Evolutionary conservation across 2,888 invertebrate genomes (phyloP), one percentile per base, ranked within the genome.

Genomic region (Nomada goodeniana): DNA sequence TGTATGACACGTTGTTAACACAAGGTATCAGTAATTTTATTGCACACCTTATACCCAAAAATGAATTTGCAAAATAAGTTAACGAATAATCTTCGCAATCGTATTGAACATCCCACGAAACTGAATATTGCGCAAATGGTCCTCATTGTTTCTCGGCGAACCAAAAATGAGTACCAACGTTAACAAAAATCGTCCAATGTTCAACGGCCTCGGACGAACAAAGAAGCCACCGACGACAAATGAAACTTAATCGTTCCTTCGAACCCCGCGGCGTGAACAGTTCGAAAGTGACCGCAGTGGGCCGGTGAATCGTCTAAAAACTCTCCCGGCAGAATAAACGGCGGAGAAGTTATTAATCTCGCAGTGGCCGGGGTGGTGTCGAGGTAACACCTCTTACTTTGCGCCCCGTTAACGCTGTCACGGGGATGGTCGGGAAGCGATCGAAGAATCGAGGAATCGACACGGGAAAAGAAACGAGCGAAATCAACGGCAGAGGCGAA

Each of bases 291-390:
- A 61, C 59, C 63, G 53, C 29, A 13, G 20, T 23, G 44, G n/a
- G 60, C 61, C 60, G 47, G 20, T 23, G 42, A 29, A 42, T 80
- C 59, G 69, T 80, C 72, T 81, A 53, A 50, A 71, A 86, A 77
- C 76, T 86, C 81, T 60, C 53, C 78, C 50, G 69, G 63, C 63
- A 65, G 76, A 74, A 73, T 79, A 80, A 84, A 84, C 78, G 76
- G 78, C 55, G 59, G 64, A 75, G 61, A 84, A 86, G 84, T 87
- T 87, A 88, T 87, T 87, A 88, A 87, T 86, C 84, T 75, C 80
- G 29, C 29, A 29, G 29, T 5, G 59, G 57, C 59, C 20, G 85
- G 85, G 75, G 52, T 57, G 42, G 68, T 23, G 60, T 63, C 84
- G 87, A 84, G 82, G 76, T 64, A 72, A 84, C 84, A 76, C 68